Percentiles rank a stretch among this genome's conserved stretches.
Evolutionary conservation across 2,113 vertebrate species (phyloP).

Genomic region (Nibea coibor): DNA sequence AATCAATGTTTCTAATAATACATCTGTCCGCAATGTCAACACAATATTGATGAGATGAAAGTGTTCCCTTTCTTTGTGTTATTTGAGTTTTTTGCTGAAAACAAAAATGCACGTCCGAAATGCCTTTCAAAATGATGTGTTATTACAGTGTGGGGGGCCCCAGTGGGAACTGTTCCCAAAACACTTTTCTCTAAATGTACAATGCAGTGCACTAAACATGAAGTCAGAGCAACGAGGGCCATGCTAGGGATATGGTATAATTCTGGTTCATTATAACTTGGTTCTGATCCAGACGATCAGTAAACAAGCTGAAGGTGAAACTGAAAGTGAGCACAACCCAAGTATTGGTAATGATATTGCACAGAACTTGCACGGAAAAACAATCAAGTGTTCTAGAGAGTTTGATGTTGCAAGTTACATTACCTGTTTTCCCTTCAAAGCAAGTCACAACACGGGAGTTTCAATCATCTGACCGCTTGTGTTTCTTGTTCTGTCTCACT

Average conservation of each 20-base stretch:
- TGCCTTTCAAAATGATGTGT: conserved; percentile 9
- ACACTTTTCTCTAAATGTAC: conserved; percentile 1
- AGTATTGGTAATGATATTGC: background rate
- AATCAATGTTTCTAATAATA: conserved; percentile 74
- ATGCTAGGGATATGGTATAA: background rate
- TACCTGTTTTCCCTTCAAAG: no score
- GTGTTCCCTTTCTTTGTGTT: conserved; percentile 11
- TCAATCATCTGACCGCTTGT: no score
- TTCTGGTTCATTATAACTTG: background rate
- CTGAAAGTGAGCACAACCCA: background rate
- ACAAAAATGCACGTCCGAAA: conserved; percentile 15
- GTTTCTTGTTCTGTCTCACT: background rate
- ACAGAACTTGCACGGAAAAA: background rate
- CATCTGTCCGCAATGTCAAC: conserved; percentile 58
- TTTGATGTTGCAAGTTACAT: no score
- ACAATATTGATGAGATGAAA: conserved; percentile 39
- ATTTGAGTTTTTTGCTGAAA: conserved; percentile 33
- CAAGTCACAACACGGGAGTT: no score
- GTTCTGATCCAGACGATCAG: background rate
- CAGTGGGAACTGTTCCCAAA: background rate
- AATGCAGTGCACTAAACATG: background rate
- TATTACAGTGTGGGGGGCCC: background rate
- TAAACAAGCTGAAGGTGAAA: background rate
- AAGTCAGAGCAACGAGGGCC: background rate
- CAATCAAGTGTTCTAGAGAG: no score